These are phyloP conservation scores for Notolepis coatsorum DNA, from an alignment of 2,797 vertebrate species.

Conservation along the genomic window DNA sequence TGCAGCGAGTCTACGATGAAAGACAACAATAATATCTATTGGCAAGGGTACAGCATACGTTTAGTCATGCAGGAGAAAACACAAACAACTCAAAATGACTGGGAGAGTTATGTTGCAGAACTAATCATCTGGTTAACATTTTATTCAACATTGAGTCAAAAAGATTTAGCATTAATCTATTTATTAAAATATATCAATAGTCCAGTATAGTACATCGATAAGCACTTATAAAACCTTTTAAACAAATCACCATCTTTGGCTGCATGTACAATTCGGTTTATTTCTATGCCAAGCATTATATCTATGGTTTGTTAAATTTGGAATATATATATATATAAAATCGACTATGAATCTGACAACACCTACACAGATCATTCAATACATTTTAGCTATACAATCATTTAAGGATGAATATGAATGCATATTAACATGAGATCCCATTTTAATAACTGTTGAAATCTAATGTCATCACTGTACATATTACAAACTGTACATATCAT, in stretches of 20 bases:
- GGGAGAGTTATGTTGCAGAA: conserved; percentile 5
- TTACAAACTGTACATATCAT: conserved; percentile 56
- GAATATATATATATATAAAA: conserved; percentile 24
- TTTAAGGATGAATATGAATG: conserved; percentile 18
- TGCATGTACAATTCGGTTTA: conserved; percentile 57
- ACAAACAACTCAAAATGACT: conserved; percentile 19
- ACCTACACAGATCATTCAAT: conserved; percentile 29
- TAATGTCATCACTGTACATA: conserved; percentile 41
- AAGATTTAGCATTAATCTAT: too few species aligned
- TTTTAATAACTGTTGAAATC: conserved; percentile 31
- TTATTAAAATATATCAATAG: background rate
- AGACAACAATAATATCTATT: conserved; percentile 39
- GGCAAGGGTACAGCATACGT: conserved; percentile 29
- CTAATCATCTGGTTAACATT: background rate
- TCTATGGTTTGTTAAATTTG: conserved; percentile 33
- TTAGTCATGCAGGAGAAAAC: conserved; percentile 17
- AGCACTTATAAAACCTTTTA: conserved; percentile 7
- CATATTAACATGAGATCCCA: background rate
- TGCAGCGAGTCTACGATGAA: conserved; percentile 44
- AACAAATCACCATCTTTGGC: conserved; percentile 20
- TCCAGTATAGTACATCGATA: background rate
- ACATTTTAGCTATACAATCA: conserved; percentile 18
- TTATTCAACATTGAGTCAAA: too few species aligned
- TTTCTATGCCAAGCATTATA: conserved; percentile 22
- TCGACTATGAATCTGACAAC: background rate